phyloP scores from a whole-genome alignment of 2,113 vertebrate genomes.

The Mungos mungo region DNA sequence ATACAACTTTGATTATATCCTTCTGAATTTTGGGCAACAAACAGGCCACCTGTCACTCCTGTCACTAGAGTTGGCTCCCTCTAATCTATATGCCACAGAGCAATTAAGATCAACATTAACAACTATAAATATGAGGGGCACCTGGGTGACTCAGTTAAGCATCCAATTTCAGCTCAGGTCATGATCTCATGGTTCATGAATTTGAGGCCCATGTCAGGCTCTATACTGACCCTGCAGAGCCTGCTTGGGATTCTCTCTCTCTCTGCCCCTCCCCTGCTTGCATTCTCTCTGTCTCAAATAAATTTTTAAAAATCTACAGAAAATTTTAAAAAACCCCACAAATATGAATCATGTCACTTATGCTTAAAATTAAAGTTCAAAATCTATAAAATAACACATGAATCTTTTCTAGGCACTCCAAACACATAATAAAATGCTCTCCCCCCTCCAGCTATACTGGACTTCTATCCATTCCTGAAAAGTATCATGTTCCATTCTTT shows the following conservation, averaged over 20 bases:
- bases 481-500: not conserved
- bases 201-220: no score
- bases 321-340: not conserved
- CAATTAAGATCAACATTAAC: not conserved
- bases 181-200: no score
- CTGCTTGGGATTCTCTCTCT: no score
- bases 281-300: no score
- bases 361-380: not conserved
- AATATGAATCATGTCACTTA: not conserved
- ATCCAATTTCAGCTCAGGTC: no score
- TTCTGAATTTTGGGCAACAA: not conserved
- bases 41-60: not conserved
- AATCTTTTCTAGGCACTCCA: not conserved
- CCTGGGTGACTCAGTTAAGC: no score
- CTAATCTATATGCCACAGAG: not conserved
- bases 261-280: no score
- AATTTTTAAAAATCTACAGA: no score
- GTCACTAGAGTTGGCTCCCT: not conserved
- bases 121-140: not conserved
- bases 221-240: no score
- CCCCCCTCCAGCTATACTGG: not conserved
- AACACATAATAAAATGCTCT: not conserved
- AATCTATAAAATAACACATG: not conserved
- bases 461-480: not conserved
- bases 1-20: not conserved